phyloP scores from a whole-genome alignment of 2,797 vertebrate genomes.

The Gadopsis marmoratus region DNA sequence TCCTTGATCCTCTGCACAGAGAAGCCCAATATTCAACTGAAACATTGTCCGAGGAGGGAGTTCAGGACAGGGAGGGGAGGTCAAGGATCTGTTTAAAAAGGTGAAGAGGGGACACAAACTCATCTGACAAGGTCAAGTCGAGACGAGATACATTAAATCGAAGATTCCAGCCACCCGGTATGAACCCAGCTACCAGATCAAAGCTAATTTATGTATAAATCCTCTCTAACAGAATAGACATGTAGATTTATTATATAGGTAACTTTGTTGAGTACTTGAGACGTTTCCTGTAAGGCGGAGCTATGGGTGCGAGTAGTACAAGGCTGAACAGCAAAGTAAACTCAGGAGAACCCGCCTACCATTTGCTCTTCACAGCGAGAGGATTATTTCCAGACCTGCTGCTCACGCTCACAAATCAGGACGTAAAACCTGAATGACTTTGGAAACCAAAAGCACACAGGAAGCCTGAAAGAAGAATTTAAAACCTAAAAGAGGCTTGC shows the following conservation, averaged over 20 bases:
- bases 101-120: neutral
- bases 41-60: constrained; percentile 13
- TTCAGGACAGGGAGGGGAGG: neutral
- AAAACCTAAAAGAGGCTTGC: neutral
- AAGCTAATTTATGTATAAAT: neutral
- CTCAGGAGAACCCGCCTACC: constrained; percentile 14
- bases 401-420: constrained; percentile 1
- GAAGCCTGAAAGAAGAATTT: neutral
- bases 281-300: constrained; percentile 66
- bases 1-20: neutral
- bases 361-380: constrained; percentile 20
- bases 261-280: neutral
- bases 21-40: constrained; percentile 13
- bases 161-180: neutral
- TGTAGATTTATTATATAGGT: too few species aligned
- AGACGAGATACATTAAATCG: neutral
- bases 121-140: constrained; percentile 1
- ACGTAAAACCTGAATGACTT: constrained; percentile 6
- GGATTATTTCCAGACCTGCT: constrained; percentile 47
- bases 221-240: neutral
- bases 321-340: constrained; percentile 51
- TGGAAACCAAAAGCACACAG: neutral
- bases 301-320: constrained; percentile 25
- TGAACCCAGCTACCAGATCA: neutral
- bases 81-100: constrained; percentile 22